Conservation (phyloP, 2,888 invertebrate genomes). For the Muscina levida region DNA sequence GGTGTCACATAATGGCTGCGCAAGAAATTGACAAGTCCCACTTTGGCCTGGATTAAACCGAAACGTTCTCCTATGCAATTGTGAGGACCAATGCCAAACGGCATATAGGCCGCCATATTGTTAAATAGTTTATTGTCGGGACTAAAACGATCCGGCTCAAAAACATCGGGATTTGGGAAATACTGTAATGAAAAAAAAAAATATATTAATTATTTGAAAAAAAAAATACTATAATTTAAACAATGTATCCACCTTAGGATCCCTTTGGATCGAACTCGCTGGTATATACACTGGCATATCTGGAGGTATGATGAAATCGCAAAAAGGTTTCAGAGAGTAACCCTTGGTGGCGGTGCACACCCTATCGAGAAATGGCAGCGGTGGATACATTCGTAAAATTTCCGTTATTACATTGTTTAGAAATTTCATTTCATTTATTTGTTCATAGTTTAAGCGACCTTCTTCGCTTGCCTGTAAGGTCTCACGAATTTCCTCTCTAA, state of each 20-base stretch:
- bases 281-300: slow-evolving; percentile 73
- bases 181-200: slow-evolving; percentile 62
- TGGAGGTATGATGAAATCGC: slow-evolving; percentile 69
- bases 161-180: slow-evolving; percentile 70
- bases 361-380: slow-evolving; percentile 72
- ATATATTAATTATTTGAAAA: background rate
- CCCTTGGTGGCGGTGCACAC: slow-evolving; percentile 67
- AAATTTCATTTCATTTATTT: slow-evolving; percentile 61
- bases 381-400: slow-evolving; percentile 72
- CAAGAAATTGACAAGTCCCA: slow-evolving; percentile 71
- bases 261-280: slow-evolving; percentile 70
- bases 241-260: slow-evolving; percentile 68
- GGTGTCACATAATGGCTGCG: slow-evolving; percentile 69
- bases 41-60: slow-evolving; percentile 70
- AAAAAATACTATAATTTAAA: background rate
- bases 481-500: slow-evolving; percentile 78
- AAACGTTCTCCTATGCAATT: slow-evolving; percentile 74
- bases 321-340: slow-evolving; percentile 69
- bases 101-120: slow-evolving; percentile 67
- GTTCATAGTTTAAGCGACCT: slow-evolving; percentile 66
- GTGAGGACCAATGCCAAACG: slow-evolving; percentile 72
- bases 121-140: slow-evolving; percentile 67
- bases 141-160: slow-evolving; percentile 72
- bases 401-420: slow-evolving; percentile 70
- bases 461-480: slow-evolving; percentile 39